Conservation (phyloP, 2,113 vertebrate species). For the Gorsachius goisagi region DNA sequence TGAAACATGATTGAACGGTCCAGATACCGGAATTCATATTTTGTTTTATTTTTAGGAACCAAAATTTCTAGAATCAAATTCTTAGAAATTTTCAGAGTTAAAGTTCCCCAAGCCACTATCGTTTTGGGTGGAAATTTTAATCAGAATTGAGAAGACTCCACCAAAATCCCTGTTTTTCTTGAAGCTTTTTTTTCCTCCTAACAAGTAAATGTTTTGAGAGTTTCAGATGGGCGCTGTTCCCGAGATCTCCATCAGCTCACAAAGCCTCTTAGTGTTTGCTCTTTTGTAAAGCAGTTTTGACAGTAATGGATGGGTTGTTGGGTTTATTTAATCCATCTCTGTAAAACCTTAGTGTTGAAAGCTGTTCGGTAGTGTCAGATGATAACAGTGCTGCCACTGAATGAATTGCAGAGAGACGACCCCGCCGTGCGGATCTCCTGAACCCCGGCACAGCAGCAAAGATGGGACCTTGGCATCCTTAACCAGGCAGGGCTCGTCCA, state of each 20-base stretch:
- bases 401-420: neutral
- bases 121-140: neutral
- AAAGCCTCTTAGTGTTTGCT: neutral
- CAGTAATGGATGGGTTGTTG: neutral
- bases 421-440: accelerated
- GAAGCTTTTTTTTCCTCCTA: neutral
- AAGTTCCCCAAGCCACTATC: neutral
- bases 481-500: neutral
- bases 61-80: neutral
- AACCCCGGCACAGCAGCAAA: neutral
- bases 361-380: accelerated
- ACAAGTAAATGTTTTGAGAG: neutral
- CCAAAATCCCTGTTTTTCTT: neutral
- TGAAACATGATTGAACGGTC: accelerated
- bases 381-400: neutral
- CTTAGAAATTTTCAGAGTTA: neutral
- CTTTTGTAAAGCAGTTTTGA: neutral
- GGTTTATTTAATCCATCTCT: neutral
- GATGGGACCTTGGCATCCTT: neutral
- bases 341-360: neutral
- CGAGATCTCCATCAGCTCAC: neutral
- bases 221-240: neutral
- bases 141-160: accelerated
- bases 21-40: neutral
- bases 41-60: neutral